Base-by-base conservation (phyloP, 2,113 vertebrate species). In the Aspidoscelis tigris region DNA sequence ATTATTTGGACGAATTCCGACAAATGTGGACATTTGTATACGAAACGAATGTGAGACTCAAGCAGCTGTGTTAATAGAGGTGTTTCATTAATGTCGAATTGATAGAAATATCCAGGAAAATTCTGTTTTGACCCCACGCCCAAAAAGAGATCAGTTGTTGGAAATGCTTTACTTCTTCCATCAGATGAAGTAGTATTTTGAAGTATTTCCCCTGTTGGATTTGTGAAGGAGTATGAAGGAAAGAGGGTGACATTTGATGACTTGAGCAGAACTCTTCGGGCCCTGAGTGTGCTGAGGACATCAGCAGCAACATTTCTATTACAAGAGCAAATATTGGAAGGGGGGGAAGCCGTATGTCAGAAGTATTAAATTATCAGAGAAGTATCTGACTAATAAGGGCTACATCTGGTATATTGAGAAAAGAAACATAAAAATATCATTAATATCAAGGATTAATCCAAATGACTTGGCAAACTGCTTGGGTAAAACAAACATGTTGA, bases 311-410 rank as follows among this genome's bases (percentile, higher is more conserved):
- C 53, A 58, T 39, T 70, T 39, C 9, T 33, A 24, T 70, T 64
- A 84, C 50, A 84, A 84, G 39, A 61, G 33, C 21, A 84, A 78
- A 41, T 71, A 33, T 33, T 33, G 33, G 33, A 33, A 33, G 33
- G 33, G 33, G 33, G 33, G 33, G 33, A 33, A 33, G 33, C 33
- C 33, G 33, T 65, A 83, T 53, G 22, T 73, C 72, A 80, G 74
- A 85, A 83, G 9, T 26, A 84, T 77, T 78, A 90, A 92, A 80
- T 84, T 83, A 87, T 76, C 82, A 86, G 86, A 78, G 53, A 81
- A 0, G 0, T 24, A 4, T 2, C 66, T 71, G 61, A 76, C 39
- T 82, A 33, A 70, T 82, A 86, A 88, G 89, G 88, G 33, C 16
- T 76, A 85, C 79, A 84, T 78, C 58, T 82, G n/a, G 21, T n/a